Conservation (phyloP, 2,888 invertebrate genomes). For the Drosophila diplacantha region DNA sequence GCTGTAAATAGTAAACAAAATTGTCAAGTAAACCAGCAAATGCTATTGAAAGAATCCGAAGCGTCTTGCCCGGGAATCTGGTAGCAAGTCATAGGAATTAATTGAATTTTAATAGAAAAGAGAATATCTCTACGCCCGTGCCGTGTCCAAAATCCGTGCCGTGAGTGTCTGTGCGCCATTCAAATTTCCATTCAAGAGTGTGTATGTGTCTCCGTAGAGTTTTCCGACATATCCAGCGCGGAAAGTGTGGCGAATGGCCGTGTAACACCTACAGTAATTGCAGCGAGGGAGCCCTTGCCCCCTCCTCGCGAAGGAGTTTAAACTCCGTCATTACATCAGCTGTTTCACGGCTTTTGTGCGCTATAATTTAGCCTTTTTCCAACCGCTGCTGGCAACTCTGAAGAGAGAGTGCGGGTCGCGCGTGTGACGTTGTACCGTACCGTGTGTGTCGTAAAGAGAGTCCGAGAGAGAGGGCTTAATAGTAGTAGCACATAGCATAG, state of each 20-base stretch:
- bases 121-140: slow-evolving; percentile 1
- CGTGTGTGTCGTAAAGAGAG: slow-evolving; percentile 1
- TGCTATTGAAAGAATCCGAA: slow-evolving; percentile 25
- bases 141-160: slow-evolving; percentile 11
- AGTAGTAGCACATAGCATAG: slow-evolving; percentile 24
- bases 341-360: slow-evolving; percentile 37
- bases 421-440: slow-evolving; percentile 38
- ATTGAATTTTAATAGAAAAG: slow-evolving; percentile 1
- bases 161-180: slow-evolving; percentile 50
- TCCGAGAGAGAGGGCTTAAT: slow-evolving; percentile 19
- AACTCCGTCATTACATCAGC: slow-evolving; percentile 32
- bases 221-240: slow-evolving; percentile 13
- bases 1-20: slow-evolving; percentile 72
- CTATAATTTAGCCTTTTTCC: slow-evolving; percentile 31
- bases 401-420: slow-evolving; percentile 47
- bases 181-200: slow-evolving; percentile 53
- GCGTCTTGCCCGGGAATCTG: slow-evolving; percentile 14
- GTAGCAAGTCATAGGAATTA: slow-evolving; percentile 2
- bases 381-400: slow-evolving; percentile 14
- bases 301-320: not conserved
- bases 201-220: slow-evolving; percentile 17
- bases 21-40: slow-evolving; percentile 57
- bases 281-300: not conserved
- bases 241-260: not conserved
- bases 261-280: slow-evolving; percentile 1